A percentile compares a stretch with the other conserved stretches of the same genome.
Evolutionary conservation across 2,113 vertebrate species (phyloP).

Genomic region (Dasypus novemcinctus): DNA sequence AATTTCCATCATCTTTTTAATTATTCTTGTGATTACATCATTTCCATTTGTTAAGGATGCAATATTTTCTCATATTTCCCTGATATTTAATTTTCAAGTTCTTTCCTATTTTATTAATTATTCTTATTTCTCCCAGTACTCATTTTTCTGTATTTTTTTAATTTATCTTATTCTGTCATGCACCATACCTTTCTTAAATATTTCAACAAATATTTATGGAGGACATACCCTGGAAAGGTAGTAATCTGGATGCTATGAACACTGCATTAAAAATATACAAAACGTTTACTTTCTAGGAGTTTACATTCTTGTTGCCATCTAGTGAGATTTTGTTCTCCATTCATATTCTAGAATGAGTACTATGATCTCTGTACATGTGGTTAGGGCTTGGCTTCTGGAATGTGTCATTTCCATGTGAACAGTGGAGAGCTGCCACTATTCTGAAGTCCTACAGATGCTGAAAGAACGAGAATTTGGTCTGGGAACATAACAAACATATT

Average conservation of each 20-base stretch:
- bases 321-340: neutral
- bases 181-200: neutral
- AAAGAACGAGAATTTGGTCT: neutral
- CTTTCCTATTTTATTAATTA: neutral
- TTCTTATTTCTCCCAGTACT: neutral
- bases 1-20: neutral
- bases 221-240: neutral
- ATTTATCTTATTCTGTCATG: neutral
- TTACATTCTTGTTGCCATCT: neutral
- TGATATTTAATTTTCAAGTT: neutral
- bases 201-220: neutral
- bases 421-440: neutral
- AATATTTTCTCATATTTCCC: neutral
- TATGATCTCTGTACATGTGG: neutral
- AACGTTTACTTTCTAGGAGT: neutral
- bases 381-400: neutral
- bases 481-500: neutral
- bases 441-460: neutral
- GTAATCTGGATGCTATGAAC: neutral
- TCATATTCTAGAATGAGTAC: neutral
- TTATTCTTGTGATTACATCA: neutral
- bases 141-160: neutral
- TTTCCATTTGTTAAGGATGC: neutral
- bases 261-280: neutral
- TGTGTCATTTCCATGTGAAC: neutral